phyloP scores from a whole-genome alignment of 92 coral and sea anemone species.

The Desmophyllum pertusum region DNA sequence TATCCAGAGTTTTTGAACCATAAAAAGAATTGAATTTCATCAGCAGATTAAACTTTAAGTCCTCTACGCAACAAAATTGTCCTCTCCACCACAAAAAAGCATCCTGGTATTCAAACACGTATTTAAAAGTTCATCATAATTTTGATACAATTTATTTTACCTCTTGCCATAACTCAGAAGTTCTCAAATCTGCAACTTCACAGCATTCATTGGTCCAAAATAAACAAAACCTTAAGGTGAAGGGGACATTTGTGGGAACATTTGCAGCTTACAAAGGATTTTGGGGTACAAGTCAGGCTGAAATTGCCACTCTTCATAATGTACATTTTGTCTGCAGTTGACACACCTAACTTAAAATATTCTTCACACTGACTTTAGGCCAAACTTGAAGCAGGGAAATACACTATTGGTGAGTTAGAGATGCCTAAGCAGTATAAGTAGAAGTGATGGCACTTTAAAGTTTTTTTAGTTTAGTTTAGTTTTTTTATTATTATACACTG shows the following conservation, averaged over 20 bases:
- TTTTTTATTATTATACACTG: too few relatives aligned
- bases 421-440: slow-evolving; percentile 30
- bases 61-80: background rate
- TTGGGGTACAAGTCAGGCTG: background rate
- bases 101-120: background rate
- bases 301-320: background rate
- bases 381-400: slow-evolving; percentile 26
- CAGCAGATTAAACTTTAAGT: background rate
- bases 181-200: background rate
- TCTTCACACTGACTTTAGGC: background rate
- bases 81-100: background rate
- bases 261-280: background rate
- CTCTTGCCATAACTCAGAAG: slow-evolving; percentile 20
- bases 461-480: too few relatives aligned
- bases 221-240: background rate
- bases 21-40: background rate
- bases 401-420: slow-evolving; percentile 37
- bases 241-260: background rate
- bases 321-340: background rate
- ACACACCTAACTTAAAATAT: background rate
- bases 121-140: background rate
- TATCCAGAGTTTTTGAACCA: background rate
- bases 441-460: slow-evolving; percentile 30
- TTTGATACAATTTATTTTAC: background rate
- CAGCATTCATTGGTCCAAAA: background rate